Conservation (phyloP, 2,888 invertebrate species). For the Copidosoma aretas region DNA sequence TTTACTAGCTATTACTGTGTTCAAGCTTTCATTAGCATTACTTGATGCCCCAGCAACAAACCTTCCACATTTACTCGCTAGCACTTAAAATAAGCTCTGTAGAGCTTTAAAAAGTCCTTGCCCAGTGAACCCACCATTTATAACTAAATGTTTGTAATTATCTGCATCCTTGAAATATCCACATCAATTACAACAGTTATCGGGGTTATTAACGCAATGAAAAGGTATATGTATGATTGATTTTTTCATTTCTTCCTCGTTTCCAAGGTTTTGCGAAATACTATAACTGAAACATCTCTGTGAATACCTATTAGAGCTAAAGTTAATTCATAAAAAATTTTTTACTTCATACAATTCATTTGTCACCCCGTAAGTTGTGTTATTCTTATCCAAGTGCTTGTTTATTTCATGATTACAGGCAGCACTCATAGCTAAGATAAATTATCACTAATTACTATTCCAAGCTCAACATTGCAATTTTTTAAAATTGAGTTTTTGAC, state of each 20-base stretch:
- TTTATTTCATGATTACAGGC: too few relatives aligned
- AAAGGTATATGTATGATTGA: conserved; percentile 39
- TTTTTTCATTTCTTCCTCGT: conserved; percentile 24
- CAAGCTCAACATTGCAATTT: too few relatives aligned
- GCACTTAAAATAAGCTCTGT: not conserved
- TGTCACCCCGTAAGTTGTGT: too few relatives aligned
- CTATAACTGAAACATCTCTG: conserved; percentile 1
- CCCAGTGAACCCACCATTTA: conserved; percentile 39
- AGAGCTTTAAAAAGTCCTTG: conserved; percentile 12
- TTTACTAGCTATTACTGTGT: conserved; percentile 19
- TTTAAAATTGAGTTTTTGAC: too few relatives aligned
- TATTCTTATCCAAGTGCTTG: too few relatives aligned
- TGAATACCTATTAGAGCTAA: too few relatives aligned
- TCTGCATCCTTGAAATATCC: not conserved
- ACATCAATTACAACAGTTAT: conserved; percentile 43
- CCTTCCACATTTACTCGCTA: not conserved
- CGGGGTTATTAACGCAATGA: conserved; percentile 40
- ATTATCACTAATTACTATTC: too few relatives aligned
- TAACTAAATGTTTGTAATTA: conserved; percentile 10
- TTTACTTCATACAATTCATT: too few relatives aligned
- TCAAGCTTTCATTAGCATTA: conserved; percentile 32
- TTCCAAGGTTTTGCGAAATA: conserved; percentile 28
- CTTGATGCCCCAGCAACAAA: conserved; percentile 24
- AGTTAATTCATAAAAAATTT: too few relatives aligned
- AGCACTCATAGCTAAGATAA: too few relatives aligned